Evolutionary conservation across 1,140 invertebrate genomes (phyloP).

Genomic region (Phymastichus coffea): DNA sequence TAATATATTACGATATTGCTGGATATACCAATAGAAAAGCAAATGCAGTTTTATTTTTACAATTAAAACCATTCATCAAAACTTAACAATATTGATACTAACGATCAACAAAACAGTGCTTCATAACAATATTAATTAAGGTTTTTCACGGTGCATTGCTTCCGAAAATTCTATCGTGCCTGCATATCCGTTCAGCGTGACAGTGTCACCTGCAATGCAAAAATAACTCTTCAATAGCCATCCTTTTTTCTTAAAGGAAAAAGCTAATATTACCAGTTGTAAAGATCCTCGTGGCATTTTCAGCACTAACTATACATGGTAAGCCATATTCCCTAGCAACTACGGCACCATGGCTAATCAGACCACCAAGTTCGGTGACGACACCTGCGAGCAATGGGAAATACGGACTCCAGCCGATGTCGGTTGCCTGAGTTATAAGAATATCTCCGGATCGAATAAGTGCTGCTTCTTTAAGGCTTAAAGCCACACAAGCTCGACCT

Average conservation of each 20-base stretch:
- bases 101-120: no score
- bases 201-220: constrained; percentile 32
- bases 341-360: constrained; percentile 85
- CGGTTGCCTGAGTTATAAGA: constrained; percentile 75
- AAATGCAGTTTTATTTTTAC: no score
- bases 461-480: constrained; percentile 53
- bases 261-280: constrained; percentile 70
- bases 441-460: constrained; percentile 67
- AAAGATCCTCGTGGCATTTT: constrained; percentile 67
- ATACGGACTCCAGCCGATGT: constrained; percentile 86
- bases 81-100: no score
- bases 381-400: constrained; percentile 79
- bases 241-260: no score
- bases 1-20: no score
- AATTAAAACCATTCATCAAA: no score
- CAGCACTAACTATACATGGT: constrained; percentile 77
- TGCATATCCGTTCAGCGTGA: constrained; percentile 27
- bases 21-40: no score
- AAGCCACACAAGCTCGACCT: constrained; percentile 71
- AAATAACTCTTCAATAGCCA: no score
- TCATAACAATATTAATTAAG: background rate
- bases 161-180: constrained; percentile 28
- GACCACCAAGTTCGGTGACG: constrained; percentile 81
- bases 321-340: constrained; percentile 86
- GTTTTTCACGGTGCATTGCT: background rate